These are phyloP conservation scores for Sisyra terminalis DNA, from an alignment of 2,888 invertebrate species.

Conservation along the genomic window DNA sequence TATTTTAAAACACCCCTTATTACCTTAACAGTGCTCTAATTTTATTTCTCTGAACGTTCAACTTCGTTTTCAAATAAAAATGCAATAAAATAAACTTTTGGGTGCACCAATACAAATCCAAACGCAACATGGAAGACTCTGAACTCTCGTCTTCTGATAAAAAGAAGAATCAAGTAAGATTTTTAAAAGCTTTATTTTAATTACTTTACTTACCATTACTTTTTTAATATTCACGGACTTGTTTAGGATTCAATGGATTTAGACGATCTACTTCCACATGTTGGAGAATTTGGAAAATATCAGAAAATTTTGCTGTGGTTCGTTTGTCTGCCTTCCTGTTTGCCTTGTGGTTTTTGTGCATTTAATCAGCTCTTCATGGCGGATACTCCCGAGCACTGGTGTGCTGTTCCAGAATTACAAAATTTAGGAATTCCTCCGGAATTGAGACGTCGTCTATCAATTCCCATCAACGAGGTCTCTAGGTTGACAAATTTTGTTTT, in stretches of 20 bases:
- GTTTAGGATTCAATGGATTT: constrained; percentile 49
- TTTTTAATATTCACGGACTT: constrained; percentile 15
- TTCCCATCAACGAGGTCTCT: constrained; percentile 30
- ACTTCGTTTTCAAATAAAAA: neutral
- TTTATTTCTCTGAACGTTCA: neutral
- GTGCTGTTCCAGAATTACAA: constrained; percentile 50
- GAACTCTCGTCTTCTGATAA: too few relatives aligned
- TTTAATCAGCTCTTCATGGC: constrained; percentile 90
- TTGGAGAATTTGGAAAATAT: constrained; percentile 81
- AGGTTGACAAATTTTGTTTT: constrained; percentile 5
- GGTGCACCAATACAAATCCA: constrained; percentile 7
- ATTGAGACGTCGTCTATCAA: constrained; percentile 43
- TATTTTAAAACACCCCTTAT: too few relatives aligned
- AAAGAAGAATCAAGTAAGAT: neutral
- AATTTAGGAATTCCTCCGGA: constrained; percentile 30
- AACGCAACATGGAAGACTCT: too few relatives aligned
- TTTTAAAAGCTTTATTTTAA: neutral
- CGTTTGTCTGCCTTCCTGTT: constrained; percentile 74
- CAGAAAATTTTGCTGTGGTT: constrained; percentile 74
- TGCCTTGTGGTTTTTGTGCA: constrained; percentile 82
- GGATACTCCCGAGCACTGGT: constrained; percentile 77
- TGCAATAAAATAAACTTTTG: constrained; percentile 12
- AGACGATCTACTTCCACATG: constrained; percentile 68
- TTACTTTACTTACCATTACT: too few relatives aligned
- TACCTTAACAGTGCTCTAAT: neutral